Base-by-base conservation (phyloP, 2,888 invertebrate genomes). In the Sesia apiformis region DNA sequence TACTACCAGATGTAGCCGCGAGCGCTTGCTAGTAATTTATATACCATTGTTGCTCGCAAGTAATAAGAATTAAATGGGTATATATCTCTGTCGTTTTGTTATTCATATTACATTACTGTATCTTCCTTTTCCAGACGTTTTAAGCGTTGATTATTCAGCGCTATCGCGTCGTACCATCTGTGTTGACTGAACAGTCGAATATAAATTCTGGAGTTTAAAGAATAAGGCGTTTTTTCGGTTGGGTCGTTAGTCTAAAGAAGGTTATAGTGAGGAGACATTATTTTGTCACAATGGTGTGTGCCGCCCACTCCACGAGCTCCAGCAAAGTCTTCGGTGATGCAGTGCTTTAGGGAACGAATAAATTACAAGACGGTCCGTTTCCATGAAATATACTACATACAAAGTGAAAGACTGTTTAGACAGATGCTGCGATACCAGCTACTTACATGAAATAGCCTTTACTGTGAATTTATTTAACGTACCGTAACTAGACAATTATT, bases 71-170 rank as follows among this genome's bases (percentile, higher is more conserved):
- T 84, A 87, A 85, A 85, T 85, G 78, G 78, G 73, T 79, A 86
- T 86, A 84, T 81, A 81, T 85, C 84, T 84, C 78, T 79, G 83
- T 85, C 85, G 84, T 84, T 87, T 88, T 86, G 84, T 84, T 89
- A 89, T 89, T 88, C 88, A 88, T 88, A 87, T 86, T 81, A 82
- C 84, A 84, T 88, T 88, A 84, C 84, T 80, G 84, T 87, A 88
- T 89, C 87, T 87, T 88, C 85, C 87, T 84, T 86, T 87, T 86
- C 85, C 83, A 86, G 87, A 85, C 86, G 84, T 87, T 88, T 84
- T 84, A 87, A 87, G 85, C 85, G 88, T 88, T 89, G 89, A 88
- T 89, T 89, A 89, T 89, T 87, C 87, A 84, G 82, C 81, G 81
- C 77, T 87, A 88, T 88, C 87, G 72, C 69, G 64, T 68, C 69